Percentiles rank a stretch among this genome's conserved stretches.
These are phyloP conservation scores for Protonemura montana DNA, from an alignment of 2,888 invertebrate genomes.

Conservation along the genomic window DNA sequence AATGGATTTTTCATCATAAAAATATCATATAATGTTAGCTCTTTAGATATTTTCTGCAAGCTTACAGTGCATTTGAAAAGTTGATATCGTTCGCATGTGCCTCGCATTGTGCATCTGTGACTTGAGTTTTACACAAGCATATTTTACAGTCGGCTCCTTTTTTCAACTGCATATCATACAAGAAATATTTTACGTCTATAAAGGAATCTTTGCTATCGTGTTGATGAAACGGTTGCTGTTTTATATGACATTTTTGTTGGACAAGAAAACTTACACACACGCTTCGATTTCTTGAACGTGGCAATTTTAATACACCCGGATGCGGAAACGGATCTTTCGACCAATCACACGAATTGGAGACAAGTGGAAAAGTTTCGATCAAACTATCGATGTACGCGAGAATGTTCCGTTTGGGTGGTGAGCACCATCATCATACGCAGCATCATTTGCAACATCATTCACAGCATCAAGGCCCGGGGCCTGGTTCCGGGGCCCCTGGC, in stretches of 20 bases:
- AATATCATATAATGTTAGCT: constrained; percentile 40
- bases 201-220: background rate
- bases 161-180: background rate
- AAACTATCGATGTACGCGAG: background rate
- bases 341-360: background rate
- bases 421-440: background rate
- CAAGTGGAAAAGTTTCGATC: no score
- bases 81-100: constrained; percentile 32
- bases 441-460: no score
- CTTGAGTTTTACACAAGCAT: background rate
- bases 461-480: background rate
- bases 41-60: constrained; percentile 39
- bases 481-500: background rate
- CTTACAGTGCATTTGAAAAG: constrained; percentile 37
- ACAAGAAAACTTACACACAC: background rate
- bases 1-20: constrained; percentile 34
- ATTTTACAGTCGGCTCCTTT: background rate
- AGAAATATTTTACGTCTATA: background rate
- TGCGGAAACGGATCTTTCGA: background rate
- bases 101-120: background rate
- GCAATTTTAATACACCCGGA: background rate
- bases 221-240: background rate
- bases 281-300: background rate
- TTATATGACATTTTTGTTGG: background rate
- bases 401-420: constrained; percentile 13